Conservation (phyloP, 1,140 invertebrate species). For the Brachionus paranguensis region DNA sequence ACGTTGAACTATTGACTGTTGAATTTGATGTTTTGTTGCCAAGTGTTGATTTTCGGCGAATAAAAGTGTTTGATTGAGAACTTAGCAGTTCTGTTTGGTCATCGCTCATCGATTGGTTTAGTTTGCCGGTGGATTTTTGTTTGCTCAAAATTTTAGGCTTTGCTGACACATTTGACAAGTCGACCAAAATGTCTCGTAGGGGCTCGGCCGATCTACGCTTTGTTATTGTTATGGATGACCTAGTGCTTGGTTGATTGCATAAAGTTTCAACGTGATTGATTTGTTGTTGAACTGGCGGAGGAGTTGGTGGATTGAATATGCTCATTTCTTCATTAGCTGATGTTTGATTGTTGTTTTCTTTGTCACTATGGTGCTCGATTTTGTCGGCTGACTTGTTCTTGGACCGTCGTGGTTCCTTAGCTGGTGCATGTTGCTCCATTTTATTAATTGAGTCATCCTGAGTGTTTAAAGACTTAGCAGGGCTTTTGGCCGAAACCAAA, state of each 20-base stretch:
- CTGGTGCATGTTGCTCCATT: not conserved
- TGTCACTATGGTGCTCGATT: not conserved
- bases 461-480: not conserved
- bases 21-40: not conserved
- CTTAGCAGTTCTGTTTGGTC: not conserved
- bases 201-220: not conserved
- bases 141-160: not conserved
- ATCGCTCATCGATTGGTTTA: not conserved
- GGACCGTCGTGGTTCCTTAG: not conserved
- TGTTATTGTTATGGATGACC: not conserved
- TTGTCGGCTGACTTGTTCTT: not conserved
- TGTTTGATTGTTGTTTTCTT: not conserved
- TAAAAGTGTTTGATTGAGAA: not conserved
- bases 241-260: not conserved
- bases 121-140: not conserved
- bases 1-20: not conserved
- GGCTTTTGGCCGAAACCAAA: not conserved
- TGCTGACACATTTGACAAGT: not conserved
- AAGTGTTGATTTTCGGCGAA: not conserved
- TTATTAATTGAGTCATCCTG: not conserved
- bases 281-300: not conserved
- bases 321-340: not conserved
- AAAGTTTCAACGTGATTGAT: not conserved
- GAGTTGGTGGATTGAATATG: slow-evolving; percentile 2
- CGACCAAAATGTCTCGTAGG: not conserved